These are phyloP conservation scores for Lutjanus erythropterus DNA, from an alignment of 2,113 vertebrate species.

Conservation along the genomic window DNA sequence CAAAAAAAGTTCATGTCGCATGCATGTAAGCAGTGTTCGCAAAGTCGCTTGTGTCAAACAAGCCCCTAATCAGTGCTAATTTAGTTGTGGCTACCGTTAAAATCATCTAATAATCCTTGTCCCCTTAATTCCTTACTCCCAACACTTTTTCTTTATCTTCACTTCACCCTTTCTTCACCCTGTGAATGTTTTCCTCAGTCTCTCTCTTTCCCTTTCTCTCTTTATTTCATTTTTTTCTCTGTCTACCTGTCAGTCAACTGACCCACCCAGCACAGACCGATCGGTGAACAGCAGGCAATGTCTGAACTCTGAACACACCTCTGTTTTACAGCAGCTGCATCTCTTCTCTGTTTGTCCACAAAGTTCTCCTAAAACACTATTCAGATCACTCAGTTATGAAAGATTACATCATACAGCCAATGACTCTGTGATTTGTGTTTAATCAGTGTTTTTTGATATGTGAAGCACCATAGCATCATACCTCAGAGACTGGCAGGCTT, in stretches of 20 bases:
- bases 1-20: too few species aligned
- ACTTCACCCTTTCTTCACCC: not conserved
- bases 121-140: not conserved
- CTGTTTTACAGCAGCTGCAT: not conserved
- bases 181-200: too few species aligned
- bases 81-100: not conserved
- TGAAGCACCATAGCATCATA: not conserved
- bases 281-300: not conserved
- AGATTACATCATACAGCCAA: not conserved
- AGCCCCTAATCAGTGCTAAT: not conserved
- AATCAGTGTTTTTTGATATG: not conserved
- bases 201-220: too few species aligned
- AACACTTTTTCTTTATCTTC: not conserved
- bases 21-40: not conserved
- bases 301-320: not conserved
- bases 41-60: not conserved
- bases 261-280: not conserved
- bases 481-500: not conserved
- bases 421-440: not conserved
- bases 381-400: not conserved
- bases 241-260: not conserved
- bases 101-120: not conserved
- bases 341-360: not conserved
- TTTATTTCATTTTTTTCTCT: not conserved
- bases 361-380: not conserved